A percentile compares a stretch with the other conserved stretches of the same genome.
Evolutionary conservation across 2,888 invertebrate species (phyloP).

Genomic region (Protonemura montana): DNA sequence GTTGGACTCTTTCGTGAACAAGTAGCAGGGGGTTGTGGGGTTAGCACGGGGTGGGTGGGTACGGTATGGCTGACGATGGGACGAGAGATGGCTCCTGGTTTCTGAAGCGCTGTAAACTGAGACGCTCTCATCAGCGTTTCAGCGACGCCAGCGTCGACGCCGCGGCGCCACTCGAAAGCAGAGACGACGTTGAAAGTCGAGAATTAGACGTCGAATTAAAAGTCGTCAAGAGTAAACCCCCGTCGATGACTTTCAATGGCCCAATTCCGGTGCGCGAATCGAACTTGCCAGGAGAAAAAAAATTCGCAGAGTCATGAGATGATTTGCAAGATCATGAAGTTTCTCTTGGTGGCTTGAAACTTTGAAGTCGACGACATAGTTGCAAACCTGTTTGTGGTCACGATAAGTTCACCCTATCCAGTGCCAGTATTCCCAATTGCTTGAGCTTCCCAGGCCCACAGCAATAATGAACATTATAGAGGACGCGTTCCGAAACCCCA

Average conservation of each 20-base stretch:
- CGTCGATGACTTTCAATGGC: background rate
- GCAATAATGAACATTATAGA: background rate
- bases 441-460: background rate
- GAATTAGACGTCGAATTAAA: background rate
- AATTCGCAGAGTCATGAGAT: background rate
- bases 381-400: background rate
- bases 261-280: background rate
- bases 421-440: background rate
- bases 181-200: background rate
- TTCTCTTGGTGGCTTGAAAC: background rate
- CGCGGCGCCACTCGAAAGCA: background rate
- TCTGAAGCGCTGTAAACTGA: slow-evolving; percentile 7
- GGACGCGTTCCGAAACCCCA: background rate
- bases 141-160: background rate
- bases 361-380: background rate
- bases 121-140: slow-evolving; percentile 4
- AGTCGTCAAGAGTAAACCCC: background rate
- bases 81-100: background rate
- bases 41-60: background rate
- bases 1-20: background rate
- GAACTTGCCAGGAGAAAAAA: background rate
- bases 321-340: background rate
- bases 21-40: background rate
- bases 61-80: background rate
- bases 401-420: background rate